Evolutionary conservation across 2,888 invertebrate species (phyloP).

Genomic region (Lagria hirta): DNA sequence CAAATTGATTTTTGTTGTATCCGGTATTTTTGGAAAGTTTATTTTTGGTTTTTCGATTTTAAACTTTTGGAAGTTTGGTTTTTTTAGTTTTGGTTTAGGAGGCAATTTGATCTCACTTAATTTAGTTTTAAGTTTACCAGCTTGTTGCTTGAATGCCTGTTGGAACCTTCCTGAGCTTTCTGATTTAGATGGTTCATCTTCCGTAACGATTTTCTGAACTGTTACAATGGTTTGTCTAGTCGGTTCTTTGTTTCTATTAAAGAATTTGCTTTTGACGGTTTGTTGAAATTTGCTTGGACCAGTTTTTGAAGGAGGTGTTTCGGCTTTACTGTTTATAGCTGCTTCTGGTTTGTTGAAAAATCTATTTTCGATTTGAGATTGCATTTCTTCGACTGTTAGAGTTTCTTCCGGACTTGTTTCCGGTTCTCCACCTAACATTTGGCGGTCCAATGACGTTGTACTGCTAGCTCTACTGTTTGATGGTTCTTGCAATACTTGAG

Average conservation of each 20-base stretch:
- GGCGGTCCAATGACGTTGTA: conserved; percentile 23
- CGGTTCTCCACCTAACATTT: conserved; percentile 20
- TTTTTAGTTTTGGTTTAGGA: conserved; percentile 58
- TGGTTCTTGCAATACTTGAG: conserved; percentile 8
- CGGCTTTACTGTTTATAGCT: too few species aligned
- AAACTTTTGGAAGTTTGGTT: conserved; percentile 44
- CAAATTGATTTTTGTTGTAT: conserved; percentile 64
- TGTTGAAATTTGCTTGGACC: too few species aligned
- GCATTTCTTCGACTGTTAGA: conserved; percentile 56
- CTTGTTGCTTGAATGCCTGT: conserved; percentile 68
- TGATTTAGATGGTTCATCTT: conserved; percentile 24
- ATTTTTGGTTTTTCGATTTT: conserved; percentile 59
- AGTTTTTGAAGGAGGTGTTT: conserved; percentile 44
- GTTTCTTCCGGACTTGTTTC: conserved; percentile 13
- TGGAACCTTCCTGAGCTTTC: conserved; percentile 56
- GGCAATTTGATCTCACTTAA: conserved; percentile 59
- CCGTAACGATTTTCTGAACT: conserved; percentile 15
- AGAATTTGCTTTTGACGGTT: too few species aligned
- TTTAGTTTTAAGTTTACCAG: conserved; percentile 67
- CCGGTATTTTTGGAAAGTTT: conserved; percentile 62
- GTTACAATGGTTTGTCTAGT: conserved; percentile 54
- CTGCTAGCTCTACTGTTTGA: conserved; percentile 16
- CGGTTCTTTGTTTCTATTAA: conserved; percentile 3
- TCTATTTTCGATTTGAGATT: conserved; percentile 60
- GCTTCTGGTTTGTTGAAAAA: conserved; percentile 63